Conservation (phyloP, 2,888 invertebrate species). For the Cecidostiba fungosa region DNA sequence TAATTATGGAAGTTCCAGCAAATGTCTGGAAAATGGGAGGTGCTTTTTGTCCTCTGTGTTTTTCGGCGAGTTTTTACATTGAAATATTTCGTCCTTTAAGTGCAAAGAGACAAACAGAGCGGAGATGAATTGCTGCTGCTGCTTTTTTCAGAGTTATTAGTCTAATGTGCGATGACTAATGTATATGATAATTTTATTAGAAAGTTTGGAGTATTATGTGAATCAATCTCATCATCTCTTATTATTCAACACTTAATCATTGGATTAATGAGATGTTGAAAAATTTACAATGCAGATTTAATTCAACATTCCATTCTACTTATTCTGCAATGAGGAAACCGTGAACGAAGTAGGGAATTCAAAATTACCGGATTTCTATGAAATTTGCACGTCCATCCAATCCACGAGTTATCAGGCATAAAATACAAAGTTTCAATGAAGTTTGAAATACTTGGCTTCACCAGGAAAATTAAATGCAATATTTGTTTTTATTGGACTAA, state of each 20-base stretch:
- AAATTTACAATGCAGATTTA: no score
- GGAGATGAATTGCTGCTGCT: background rate
- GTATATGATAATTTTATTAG: no score
- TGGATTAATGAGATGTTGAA: no score
- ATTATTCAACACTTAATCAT: no score
- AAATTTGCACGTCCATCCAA: background rate
- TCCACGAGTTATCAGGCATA: background rate
- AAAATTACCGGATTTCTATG: background rate
- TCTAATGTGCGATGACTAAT: no score
- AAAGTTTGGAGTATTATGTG: no score
- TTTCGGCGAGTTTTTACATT: background rate
- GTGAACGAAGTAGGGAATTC: background rate
- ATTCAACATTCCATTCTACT: no score
- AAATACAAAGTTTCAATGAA: background rate
- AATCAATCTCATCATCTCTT: no score
- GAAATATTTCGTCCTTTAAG: background rate
- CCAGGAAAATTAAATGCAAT: background rate
- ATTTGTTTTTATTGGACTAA: background rate
- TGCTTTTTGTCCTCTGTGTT: background rate
- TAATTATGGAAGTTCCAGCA: slow-evolving; percentile 52
- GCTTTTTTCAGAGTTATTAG: no score
- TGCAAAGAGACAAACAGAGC: background rate
- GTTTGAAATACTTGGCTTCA: background rate
- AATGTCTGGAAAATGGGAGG: slow-evolving; percentile 9
- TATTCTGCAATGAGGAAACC: background rate